A percentile compares a stretch with the other conserved stretches of the same genome.
phyloP scores from a whole-genome alignment of 2,113 vertebrate species.

The Siniperca chuatsi region DNA sequence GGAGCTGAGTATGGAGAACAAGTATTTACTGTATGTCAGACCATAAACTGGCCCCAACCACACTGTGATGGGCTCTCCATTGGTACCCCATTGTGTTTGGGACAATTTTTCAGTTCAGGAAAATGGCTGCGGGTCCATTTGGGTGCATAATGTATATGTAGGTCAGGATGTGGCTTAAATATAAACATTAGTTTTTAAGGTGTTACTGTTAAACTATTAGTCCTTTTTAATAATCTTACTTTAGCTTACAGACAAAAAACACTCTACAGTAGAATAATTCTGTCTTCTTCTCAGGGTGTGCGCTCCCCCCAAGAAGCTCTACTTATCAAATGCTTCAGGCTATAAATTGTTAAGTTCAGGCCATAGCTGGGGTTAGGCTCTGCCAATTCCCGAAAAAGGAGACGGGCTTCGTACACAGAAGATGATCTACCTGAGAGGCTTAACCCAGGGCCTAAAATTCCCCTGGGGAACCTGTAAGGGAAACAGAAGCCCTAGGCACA shows the following conservation, averaged over 20 bases:
- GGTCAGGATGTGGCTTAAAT: neutral
- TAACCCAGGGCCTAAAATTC: slow-evolving; percentile 2
- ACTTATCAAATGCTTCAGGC: neutral
- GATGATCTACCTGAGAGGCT: neutral
- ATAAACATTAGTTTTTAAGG: neutral
- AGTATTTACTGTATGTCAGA: neutral
- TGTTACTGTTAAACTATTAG: neutral
- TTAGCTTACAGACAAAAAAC: neutral
- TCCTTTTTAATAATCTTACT: neutral
- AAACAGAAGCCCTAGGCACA: neutral
- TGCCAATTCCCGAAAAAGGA: neutral
- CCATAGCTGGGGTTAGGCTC: slow-evolving; percentile 1
- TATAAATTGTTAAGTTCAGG: neutral
- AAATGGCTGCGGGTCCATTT: neutral
- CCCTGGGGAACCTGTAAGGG: neutral
- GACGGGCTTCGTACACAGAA: neutral
- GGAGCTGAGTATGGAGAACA: neutral
- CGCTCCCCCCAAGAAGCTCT: neutral
- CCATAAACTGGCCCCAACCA: neutral
- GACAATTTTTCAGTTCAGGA: neutral
- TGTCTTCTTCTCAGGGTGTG: neutral
- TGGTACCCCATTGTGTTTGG: neutral
- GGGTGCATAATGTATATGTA: neutral
- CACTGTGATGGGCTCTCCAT: neutral
- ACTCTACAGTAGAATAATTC: neutral